Base-by-base conservation (phyloP, 1,140 invertebrate species). In the Cherax quadricarinatus region DNA sequence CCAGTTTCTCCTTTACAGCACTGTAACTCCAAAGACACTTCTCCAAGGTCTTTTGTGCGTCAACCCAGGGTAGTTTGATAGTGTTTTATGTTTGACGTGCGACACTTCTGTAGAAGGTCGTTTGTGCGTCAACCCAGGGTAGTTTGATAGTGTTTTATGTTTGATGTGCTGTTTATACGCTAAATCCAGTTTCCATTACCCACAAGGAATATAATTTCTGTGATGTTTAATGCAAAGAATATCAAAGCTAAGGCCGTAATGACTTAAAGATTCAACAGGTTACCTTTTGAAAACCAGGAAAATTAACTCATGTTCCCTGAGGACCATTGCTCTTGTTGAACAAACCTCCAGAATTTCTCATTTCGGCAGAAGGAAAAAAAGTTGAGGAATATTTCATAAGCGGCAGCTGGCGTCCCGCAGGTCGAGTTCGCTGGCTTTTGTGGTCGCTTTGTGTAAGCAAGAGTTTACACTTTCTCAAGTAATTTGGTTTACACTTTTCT, bases 231-330 rank as follows among this genome's bases (percentile, higher is more conserved):
- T 12, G 7, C 24, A 21, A 75, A 75, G 70, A 75, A 75, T 57
- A 57, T 30, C 24, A 4, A 3, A 75, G 70, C 21, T 70, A 24
- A 30, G n/a, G 2, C 24, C 70, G 70, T 75, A 75, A 75, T 75
- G 70, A 75, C n/a, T 30, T 75, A 75, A 75, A 75, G 70, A 75
- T 30, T 75, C 70, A 75, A 75, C 70, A 75, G 70, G 70, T 75
- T 12, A 10, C n/a, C n/a, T 3, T 75, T 75, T 75, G 16, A 3
- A 70, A 30, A 75, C n/a, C 24, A 30, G 30, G 70, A 30, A 75
- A 75, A 75, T 75, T 75, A 24, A 30, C 24, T 30, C 10, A 6
- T 9, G n/a, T 6, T 75, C 24, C 70, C 24, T 30, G 6, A 75
- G n/a, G 70, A 75, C 70, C n/a, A 16, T n/a, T n/a, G 4, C 5